These are phyloP conservation scores for Engraulis encrasicolus DNA, from an alignment of 2,113 vertebrate genomes.

Conservation along the genomic window DNA sequence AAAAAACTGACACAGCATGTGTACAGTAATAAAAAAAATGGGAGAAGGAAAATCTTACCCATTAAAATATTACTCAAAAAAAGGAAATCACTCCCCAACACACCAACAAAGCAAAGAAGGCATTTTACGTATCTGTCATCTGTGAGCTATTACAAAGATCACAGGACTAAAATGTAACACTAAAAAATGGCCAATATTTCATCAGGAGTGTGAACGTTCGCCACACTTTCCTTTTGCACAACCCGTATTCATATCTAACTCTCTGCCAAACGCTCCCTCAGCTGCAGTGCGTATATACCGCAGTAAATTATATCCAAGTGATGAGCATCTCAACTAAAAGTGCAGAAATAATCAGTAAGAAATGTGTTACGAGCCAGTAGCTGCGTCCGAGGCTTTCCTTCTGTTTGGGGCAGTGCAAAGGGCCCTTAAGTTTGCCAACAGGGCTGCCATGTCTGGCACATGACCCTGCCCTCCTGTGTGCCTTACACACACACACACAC, in stretches of 20 bases:
- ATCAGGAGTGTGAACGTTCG: neutral
- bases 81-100: neutral
- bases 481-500: constrained; percentile 19
- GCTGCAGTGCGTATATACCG: neutral
- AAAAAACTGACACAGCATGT: neutral
- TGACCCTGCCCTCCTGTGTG: constrained; percentile 1
- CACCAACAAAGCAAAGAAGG: neutral
- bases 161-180: neutral
- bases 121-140: neutral
- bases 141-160: neutral
- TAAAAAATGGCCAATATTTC: neutral
- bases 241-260: neutral
- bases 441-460: constrained; percentile 41
- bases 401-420: constrained; percentile 14
- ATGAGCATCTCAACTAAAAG: neutral
- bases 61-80: neutral
- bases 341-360: neutral
- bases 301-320: neutral
- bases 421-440: constrained; percentile 37
- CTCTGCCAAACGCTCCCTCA: neutral
- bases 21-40: neutral
- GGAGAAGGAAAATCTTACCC: neutral
- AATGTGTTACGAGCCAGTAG: neutral
- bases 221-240: neutral
- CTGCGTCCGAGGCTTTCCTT: neutral